phyloP scores from a whole-genome alignment of 2,113 vertebrate genomes.

The Neodon shergylaensis region DNA sequence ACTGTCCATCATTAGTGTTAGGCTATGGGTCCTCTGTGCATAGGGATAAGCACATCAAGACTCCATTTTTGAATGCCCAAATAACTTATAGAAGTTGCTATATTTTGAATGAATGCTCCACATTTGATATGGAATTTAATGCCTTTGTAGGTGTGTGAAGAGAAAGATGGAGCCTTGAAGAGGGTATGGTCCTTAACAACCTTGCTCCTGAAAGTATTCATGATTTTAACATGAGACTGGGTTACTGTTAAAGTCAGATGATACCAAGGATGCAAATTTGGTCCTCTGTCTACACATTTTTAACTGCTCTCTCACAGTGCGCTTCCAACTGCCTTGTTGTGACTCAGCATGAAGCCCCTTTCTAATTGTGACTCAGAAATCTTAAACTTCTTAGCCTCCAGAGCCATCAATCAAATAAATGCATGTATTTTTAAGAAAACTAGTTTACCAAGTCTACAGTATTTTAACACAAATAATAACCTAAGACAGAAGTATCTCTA shows the following conservation, averaged over 20 bases:
- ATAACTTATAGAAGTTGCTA: neutral
- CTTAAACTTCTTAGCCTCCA: neutral
- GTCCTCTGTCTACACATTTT: neutral
- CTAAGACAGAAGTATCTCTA: neutral
- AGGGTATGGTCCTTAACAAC: neutral
- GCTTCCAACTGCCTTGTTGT: neutral
- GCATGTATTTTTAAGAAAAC: neutral
- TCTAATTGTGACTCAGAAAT: neutral
- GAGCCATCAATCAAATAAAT: neutral
- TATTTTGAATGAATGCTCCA: neutral
- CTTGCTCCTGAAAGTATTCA: neutral
- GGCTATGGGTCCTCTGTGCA: neutral
- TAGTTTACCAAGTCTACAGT: neutral
- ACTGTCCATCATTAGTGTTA: neutral
- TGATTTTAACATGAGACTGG: neutral
- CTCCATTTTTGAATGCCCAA: neutral
- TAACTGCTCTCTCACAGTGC: neutral
- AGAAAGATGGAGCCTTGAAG: neutral
- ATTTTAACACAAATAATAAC: neutral
- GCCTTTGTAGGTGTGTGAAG: neutral
- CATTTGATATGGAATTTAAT: neutral
- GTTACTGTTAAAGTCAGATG: neutral
- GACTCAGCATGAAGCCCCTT: neutral
- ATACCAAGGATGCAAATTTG: neutral
- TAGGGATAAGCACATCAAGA: neutral